Evolutionary conservation across 1,140 invertebrate species (phyloP).

Genomic region (Meloidogyne exigua): DNA sequence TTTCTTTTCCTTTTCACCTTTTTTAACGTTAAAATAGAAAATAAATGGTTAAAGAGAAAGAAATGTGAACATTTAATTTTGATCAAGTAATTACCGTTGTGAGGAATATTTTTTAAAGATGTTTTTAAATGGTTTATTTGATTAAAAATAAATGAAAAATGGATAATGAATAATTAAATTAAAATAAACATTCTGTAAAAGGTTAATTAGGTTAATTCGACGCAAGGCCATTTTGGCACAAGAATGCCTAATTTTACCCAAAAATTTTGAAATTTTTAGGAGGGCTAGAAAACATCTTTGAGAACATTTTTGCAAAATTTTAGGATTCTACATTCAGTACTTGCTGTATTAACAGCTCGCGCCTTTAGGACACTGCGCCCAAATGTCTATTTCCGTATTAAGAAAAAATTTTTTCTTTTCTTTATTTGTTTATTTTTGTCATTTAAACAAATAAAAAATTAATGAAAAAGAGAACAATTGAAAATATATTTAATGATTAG

Average conservation of each 20-base stretch:
- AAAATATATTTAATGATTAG: slow-evolving; percentile 1
- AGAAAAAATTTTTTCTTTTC: no score
- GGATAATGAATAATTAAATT: no score
- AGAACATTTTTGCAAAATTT: neutral
- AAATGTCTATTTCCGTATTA: no score
- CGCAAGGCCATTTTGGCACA: no score
- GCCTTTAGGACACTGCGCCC: no score
- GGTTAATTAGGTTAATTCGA: no score
- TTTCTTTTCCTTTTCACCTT: neutral
- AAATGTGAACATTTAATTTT: neutral
- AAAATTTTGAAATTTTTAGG: neutral
- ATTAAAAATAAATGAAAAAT: neutral
- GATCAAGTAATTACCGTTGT: neutral
- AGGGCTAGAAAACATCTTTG: neutral
- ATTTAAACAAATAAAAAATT: neutral
- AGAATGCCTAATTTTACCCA: no score
- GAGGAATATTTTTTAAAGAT: neutral
- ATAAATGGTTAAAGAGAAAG: neutral
- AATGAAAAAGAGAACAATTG: neutral
- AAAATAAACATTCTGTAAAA: no score
- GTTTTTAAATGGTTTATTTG: neutral
- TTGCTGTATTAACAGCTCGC: no score
- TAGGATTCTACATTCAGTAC: neutral
- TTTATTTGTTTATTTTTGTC: slow-evolving; percentile 5
- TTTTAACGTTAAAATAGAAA: neutral